Evolutionary conservation across 2,888 invertebrate genomes (phyloP).

Genomic region (Cryptus armator): DNA sequence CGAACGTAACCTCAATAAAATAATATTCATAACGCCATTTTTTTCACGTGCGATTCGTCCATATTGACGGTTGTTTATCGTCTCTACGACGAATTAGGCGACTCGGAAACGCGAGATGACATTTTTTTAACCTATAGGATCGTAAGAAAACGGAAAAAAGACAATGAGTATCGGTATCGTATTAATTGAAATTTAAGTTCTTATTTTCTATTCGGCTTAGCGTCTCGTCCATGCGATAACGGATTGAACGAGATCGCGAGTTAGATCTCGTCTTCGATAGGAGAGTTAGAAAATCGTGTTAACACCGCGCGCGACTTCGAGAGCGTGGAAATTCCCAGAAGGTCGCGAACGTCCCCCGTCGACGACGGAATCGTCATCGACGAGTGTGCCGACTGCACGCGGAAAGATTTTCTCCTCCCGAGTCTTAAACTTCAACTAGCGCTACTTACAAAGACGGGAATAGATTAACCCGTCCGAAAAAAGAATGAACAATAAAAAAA

Average conservation of each 20-base stretch:
- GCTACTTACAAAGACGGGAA: conserved; percentile 43
- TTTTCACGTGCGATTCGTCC: too few relatives aligned
- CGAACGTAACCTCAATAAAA: too few relatives aligned
- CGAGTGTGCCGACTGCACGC: conserved; percentile 20
- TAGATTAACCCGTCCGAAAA: conserved; percentile 53
- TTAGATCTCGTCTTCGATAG: conserved; percentile 32
- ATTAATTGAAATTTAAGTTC: too few relatives aligned
- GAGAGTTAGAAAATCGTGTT: neutral
- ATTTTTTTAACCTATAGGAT: too few relatives aligned
- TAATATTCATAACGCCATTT: too few relatives aligned
- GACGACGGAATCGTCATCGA: conserved; percentile 40
- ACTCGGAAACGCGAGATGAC: too few relatives aligned
- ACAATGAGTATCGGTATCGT: too few relatives aligned
- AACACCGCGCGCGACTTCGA: conserved; percentile 23
- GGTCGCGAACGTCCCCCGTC: conserved; percentile 62
- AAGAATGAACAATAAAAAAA: conserved; percentile 42
- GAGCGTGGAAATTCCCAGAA: conserved; percentile 70
- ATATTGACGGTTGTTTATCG: too few relatives aligned
- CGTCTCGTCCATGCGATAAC: neutral
- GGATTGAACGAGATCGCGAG: conserved; percentile 1
- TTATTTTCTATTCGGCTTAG: too few relatives aligned
- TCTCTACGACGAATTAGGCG: too few relatives aligned
- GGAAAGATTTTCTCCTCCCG: conserved; percentile 41
- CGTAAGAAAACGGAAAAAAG: too few relatives aligned
- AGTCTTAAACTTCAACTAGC: conserved; percentile 21